Conservation (phyloP, 53 echinoderm and acorn worm species). For the Glandiceps talaboti region DNA sequence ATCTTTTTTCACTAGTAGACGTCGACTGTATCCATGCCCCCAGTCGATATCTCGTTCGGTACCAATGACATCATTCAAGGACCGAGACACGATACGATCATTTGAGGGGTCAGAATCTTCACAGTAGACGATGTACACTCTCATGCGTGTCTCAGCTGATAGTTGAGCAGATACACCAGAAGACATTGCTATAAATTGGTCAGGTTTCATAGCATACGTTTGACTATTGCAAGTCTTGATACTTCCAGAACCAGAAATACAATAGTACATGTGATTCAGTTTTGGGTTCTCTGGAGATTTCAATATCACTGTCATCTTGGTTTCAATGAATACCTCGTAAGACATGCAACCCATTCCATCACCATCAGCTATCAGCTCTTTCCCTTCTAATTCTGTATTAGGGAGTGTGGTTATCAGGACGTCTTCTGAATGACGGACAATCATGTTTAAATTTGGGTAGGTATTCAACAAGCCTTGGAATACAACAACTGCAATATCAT, state of each 20-base stretch:
- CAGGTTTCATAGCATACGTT: not conserved
- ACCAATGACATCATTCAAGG: slow-evolving; percentile 8
- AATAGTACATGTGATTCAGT: slow-evolving; percentile 18
- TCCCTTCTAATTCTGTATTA: not conserved
- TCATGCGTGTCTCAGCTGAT: slow-evolving; percentile 6
- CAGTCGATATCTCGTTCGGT: slow-evolving; percentile 23
- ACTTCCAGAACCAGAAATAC: slow-evolving; percentile 11
- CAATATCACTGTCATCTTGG: slow-evolving; percentile 3
- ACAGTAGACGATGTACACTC: slow-evolving; percentile 17
- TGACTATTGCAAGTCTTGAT: not conserved
- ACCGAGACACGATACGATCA: slow-evolving; percentile 1
- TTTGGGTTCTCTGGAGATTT: slow-evolving; percentile 1
- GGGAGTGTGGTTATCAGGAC: not conserved
- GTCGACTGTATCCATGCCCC: slow-evolving; percentile 19
- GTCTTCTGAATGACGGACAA: not conserved
- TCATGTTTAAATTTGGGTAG: no score
- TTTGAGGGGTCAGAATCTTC: slow-evolving; percentile 2
- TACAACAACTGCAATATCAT: no score
- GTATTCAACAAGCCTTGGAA: no score
- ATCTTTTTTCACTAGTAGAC: slow-evolving; percentile 11
- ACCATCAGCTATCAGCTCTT: not conserved
- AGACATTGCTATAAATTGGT: slow-evolving; percentile 20
- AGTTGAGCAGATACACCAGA: slow-evolving; percentile 10
- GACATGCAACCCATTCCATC: not conserved
- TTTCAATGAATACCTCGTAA: slow-evolving; percentile 14